Percentiles rank a stretch among this genome's conserved stretches.
These are phyloP conservation scores for Notechis scutatus DNA, from an alignment of 2,113 vertebrate genomes.

Conservation along the genomic window DNA sequence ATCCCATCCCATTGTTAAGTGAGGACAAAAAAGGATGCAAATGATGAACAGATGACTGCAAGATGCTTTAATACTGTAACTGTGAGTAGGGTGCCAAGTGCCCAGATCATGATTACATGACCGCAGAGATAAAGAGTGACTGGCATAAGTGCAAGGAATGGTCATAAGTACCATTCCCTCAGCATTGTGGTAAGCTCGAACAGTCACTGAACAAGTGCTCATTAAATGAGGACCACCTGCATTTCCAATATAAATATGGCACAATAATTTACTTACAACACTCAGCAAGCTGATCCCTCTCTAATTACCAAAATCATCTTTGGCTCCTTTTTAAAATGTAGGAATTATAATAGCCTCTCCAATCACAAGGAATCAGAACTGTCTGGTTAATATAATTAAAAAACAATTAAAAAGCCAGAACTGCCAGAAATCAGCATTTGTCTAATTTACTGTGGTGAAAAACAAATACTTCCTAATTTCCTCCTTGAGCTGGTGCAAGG, in stretches of 20 bases:
- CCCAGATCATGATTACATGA: not conserved
- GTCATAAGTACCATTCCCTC: not conserved
- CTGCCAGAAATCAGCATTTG: not conserved
- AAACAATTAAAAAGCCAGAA: not conserved
- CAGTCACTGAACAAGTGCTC: not conserved
- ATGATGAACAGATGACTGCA: not conserved
- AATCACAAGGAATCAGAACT: not conserved
- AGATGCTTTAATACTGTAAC: not conserved
- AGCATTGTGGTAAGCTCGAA: not conserved
- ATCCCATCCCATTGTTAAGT: not conserved
- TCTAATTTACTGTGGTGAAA: not conserved
- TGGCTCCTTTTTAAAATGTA: not conserved
- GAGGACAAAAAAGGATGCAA: not conserved
- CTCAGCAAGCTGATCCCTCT: not conserved
- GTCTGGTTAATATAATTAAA: not conserved
- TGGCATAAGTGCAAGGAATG: not conserved
- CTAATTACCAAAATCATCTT: not conserved
- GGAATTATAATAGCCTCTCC: not conserved
- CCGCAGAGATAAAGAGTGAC: not conserved
- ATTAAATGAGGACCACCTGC: not conserved
- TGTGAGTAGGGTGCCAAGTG: not conserved
- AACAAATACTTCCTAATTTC: not conserved
- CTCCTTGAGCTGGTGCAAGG: not conserved
- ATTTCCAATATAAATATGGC: not conserved
- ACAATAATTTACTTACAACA: not conserved